phyloP scores from a whole-genome alignment of 2,888 invertebrate genomes.

The Pedicia rivosa region DNA sequence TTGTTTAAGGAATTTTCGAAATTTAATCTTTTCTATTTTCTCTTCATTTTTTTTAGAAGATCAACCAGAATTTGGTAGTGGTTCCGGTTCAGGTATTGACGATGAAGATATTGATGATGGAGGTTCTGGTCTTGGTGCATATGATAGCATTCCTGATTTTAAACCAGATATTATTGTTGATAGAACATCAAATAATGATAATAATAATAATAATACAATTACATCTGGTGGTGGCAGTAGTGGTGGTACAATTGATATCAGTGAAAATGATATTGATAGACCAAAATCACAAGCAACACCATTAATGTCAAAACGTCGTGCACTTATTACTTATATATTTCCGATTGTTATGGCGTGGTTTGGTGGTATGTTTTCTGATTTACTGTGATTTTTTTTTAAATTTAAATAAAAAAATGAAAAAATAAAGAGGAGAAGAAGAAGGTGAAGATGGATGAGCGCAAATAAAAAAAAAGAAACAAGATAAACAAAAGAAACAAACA shows the following conservation, averaged over 20 bases:
- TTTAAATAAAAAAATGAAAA: not conserved
- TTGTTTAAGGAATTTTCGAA: not conserved
- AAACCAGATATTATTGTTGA: not conserved
- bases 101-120: slow-evolving; percentile 29
- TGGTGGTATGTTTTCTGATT: slow-evolving; percentile 63
- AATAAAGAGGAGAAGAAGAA: not conserved
- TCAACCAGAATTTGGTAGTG: slow-evolving; percentile 43
- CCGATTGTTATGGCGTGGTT: slow-evolving; percentile 77
- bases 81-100: slow-evolving; percentile 53
- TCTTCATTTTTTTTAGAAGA: slow-evolving; percentile 28
- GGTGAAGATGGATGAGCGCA: not conserved
- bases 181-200: slow-evolving; percentile 1
- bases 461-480: not conserved
- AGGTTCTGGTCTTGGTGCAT: slow-evolving; percentile 27
- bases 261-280: slow-evolving; percentile 9
- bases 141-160: slow-evolving; percentile 14
- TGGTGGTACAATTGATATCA: slow-evolving; percentile 18
- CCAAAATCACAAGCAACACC: slow-evolving; percentile 8
- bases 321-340: slow-evolving; percentile 54
- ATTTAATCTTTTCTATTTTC: slow-evolving; percentile 7
- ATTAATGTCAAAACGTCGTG: slow-evolving; percentile 18
- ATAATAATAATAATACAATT: not conserved
- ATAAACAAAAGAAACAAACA: too few relatives aligned
- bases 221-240: slow-evolving; percentile 10
- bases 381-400: slow-evolving; percentile 47